phyloP scores from a whole-genome alignment of 2,888 invertebrate genomes.

The Sipunculus nudus region DNA sequence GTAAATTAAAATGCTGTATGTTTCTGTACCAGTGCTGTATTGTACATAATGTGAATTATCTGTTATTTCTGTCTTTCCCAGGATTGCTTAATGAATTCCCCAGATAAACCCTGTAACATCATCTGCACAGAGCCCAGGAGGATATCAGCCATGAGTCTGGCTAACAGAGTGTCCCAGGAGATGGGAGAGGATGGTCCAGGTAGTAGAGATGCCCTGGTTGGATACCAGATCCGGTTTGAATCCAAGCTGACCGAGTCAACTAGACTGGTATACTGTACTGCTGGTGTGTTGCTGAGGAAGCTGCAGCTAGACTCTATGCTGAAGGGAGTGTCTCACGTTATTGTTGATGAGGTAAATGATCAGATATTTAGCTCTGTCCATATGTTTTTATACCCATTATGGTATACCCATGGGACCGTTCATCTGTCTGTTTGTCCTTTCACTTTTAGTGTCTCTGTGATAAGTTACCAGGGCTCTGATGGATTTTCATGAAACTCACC shows the following conservation, averaged over 20 bases:
- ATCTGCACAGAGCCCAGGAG: constrained; percentile 62
- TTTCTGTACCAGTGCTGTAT: too few species aligned
- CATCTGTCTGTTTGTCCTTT: background rate
- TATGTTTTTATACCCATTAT: background rate
- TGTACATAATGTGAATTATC: too few species aligned
- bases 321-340: constrained; percentile 52
- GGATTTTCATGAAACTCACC: too few species aligned
- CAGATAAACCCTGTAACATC: constrained; percentile 47
- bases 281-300: constrained; percentile 84
- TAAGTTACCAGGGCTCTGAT: too few species aligned
- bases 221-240: constrained; percentile 58
- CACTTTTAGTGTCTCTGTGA: too few species aligned
- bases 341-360: constrained; percentile 60
- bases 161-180: constrained; percentile 58
- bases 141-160: constrained; percentile 60
- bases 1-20: too few species aligned
- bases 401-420: background rate
- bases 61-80: too few species aligned
- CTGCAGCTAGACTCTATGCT: constrained; percentile 75
- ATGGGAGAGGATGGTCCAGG: constrained; percentile 51
- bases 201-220: background rate
- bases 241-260: constrained; percentile 49
- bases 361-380: background rate
- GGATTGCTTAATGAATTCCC: too few species aligned
- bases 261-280: constrained; percentile 79